phyloP scores from a whole-genome alignment of 2,113 vertebrate genomes.

The Microtus montanus region DNA sequence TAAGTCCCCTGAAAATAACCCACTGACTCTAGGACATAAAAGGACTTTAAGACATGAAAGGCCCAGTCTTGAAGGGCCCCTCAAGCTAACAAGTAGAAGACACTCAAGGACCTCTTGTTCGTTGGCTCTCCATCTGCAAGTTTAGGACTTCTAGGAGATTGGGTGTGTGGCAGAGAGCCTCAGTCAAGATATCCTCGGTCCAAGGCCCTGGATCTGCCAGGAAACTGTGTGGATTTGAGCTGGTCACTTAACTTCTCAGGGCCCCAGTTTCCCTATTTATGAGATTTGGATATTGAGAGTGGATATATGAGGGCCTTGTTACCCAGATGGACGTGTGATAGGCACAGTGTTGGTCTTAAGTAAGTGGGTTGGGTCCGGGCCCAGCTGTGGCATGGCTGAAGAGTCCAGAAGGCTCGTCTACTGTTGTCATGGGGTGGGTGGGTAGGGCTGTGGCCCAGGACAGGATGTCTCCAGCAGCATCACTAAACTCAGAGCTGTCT shows the following conservation, averaged over 20 bases:
- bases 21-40: not conserved
- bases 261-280: not conserved
- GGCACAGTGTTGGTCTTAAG: not conserved
- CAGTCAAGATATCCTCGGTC: not conserved
- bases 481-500: not conserved
- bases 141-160: not conserved
- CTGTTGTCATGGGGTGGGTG: not conserved
- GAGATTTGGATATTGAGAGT: rapidly evolving
- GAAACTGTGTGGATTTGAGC: not conserved
- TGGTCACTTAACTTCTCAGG: not conserved
- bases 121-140: not conserved
- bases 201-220: not conserved
- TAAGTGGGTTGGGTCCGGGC: not conserved
- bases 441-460: not conserved
- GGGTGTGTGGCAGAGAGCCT: rapidly evolving
- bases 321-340: no score
- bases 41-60: not conserved
- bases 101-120: not conserved
- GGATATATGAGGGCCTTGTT: not conserved
- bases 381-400: not conserved
- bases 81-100: not conserved
- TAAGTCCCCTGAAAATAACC: not conserved
- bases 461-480: not conserved
- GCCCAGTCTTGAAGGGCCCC: not conserved
- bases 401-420: not conserved